Base-by-base conservation (phyloP, 2,797 vertebrate species). In the Liparis tanakae region DNA sequence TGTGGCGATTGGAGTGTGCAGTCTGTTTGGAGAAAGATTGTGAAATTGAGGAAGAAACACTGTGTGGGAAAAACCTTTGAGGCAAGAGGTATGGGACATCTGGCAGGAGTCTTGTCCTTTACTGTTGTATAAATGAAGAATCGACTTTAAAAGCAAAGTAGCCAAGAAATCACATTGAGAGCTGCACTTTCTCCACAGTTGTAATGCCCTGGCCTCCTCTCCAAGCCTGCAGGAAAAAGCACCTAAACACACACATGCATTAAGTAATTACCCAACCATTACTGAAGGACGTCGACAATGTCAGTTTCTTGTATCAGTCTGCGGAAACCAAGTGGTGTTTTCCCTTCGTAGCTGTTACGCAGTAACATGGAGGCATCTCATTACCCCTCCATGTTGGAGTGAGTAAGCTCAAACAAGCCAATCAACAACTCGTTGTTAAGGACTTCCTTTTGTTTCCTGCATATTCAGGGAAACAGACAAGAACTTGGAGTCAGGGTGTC, bases 81-180 rank as follows among this genome's bases (percentile, higher is more conserved):
- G 58, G 50, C 30, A 30, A 62, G 44, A 72, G 36, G 74, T 63
- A 62, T 63, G 53, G 60, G 62, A 53, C 63, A 72, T 53, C 39
- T 85, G 73, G 69, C 71, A 20, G 57, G 36, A 72, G 58, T 50
- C 69, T 61, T 70, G 70, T 63, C 43, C 59, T 78, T 76, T 78
- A 70, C 74, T 78, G 43, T 58, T 64, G 67, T 64, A 67, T 70
- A 56, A 85, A 85, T 85, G 70, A 87, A 68, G 67, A 83, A 84
- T 67, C 59, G 56, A 46, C 65, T 77, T 80, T 71, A 78, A 76
- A 76, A 54, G 39, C 37, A 69, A 53, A 73, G 62, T 25, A 76
- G 65, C 81, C 80, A 78, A 54, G 59, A 66, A 60, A 79, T 82
- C 54, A 66, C 65, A 68, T 57, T 43, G 63, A 67, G 68, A 75